A percentile compares a stretch with the other conserved stretches of the same genome.
These are phyloP conservation scores for Empis livida DNA, from an alignment of 2,888 invertebrate genomes.

Conservation along the genomic window DNA sequence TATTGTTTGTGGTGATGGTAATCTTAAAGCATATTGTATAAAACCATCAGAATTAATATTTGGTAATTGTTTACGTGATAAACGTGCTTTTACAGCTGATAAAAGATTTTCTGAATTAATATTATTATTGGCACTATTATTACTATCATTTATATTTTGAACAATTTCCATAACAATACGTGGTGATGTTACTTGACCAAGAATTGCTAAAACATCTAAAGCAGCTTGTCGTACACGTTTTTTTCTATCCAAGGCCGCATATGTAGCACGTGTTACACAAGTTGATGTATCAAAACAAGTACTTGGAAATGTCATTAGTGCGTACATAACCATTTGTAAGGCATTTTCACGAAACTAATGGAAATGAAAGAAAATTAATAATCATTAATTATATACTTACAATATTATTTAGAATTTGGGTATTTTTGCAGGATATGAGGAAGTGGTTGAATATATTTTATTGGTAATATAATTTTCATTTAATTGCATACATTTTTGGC, in stretches of 20 bases:
- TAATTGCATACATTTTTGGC: too few relatives aligned
- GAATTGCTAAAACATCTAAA: constrained; percentile 63
- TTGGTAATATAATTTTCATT: too few relatives aligned
- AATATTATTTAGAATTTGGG: too few relatives aligned
- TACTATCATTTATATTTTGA: constrained; percentile 40
- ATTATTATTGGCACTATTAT: constrained; percentile 35
- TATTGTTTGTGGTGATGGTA: constrained; percentile 33
- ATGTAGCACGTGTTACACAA: constrained; percentile 31
- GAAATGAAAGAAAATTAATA: not conserved
- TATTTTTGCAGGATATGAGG: too few relatives aligned
- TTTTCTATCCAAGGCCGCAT: constrained; percentile 44
- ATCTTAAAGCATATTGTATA: constrained; percentile 59
- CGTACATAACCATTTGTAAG: constrained; percentile 61
- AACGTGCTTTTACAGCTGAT: constrained; percentile 57
- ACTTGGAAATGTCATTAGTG: constrained; percentile 64
- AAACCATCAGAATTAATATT: constrained; percentile 56
- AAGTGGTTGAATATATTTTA: too few relatives aligned
- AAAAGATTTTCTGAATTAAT: constrained; percentile 33
- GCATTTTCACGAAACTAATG: constrained; percentile 56
- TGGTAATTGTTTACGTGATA: constrained; percentile 62
- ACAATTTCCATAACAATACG: constrained; percentile 52
- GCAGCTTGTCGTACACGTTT: constrained; percentile 64
- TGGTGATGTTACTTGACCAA: constrained; percentile 57
- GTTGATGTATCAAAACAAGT: constrained; percentile 52
- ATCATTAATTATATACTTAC: too few relatives aligned